Percentiles rank a stretch among this genome's conserved stretches.
These are phyloP conservation scores for Druon quercuslanigerum DNA, from an alignment of 1,140 invertebrate genomes.

Conservation along the genomic window DNA sequence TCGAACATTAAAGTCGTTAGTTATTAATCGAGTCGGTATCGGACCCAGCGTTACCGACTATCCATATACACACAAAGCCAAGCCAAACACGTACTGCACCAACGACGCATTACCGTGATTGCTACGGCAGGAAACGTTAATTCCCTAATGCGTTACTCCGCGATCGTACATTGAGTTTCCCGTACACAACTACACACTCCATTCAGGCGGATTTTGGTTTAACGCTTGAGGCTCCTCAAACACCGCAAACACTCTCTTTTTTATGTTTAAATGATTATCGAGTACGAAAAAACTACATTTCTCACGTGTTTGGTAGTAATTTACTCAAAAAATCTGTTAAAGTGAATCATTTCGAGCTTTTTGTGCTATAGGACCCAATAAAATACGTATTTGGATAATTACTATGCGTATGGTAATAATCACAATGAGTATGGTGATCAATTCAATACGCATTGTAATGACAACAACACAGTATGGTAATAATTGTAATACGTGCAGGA, in stretches of 20 bases:
- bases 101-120: constrained; percentile 27
- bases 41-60: not conserved
- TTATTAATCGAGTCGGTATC: constrained; percentile 12
- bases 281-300: too few relatives aligned
- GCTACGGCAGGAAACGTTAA: constrained; percentile 29
- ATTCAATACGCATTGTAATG: too few relatives aligned
- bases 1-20: constrained; percentile 22
- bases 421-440: too few relatives aligned
- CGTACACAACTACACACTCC: constrained; percentile 12
- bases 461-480: too few relatives aligned
- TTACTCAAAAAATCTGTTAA: too few relatives aligned
- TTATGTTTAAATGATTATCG: not conserved
- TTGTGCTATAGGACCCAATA: too few relatives aligned
- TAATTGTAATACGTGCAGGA: too few relatives aligned
- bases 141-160: constrained; percentile 28
- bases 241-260: constrained; percentile 3
- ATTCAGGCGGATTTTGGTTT: constrained; percentile 20
- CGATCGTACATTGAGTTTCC: constrained; percentile 14
- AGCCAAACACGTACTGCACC: constrained; percentile 1
- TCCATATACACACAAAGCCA: not conserved
- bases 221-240: not conserved
- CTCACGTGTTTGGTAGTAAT: too few relatives aligned
- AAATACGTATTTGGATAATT: too few relatives aligned
- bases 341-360: too few relatives aligned
- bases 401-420: too few relatives aligned